Percentiles rank a stretch among this genome's conserved stretches.
Conservation (phyloP, 2,797 vertebrate genomes). For the Staurois parvus region DNA sequence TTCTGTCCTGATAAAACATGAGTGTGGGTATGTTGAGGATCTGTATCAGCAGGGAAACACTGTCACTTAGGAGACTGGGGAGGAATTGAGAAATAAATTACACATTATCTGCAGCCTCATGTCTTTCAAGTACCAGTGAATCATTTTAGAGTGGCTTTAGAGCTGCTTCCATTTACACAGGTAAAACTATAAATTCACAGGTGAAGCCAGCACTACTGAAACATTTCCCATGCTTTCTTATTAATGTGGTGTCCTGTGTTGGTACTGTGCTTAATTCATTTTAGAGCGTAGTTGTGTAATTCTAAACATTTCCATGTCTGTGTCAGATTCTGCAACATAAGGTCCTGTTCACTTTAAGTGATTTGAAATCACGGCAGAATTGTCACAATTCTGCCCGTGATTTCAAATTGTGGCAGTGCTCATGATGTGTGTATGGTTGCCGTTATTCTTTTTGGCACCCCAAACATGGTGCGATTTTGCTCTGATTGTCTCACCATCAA, state of each 20-base stretch:
- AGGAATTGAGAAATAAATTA: slow-evolving; percentile 42
- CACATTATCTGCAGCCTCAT: slow-evolving; percentile 39
- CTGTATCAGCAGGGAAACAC: slow-evolving; percentile 33
- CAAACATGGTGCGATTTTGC: too few species aligned
- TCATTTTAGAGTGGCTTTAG: slow-evolving; percentile 36
- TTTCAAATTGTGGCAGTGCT: too few species aligned
- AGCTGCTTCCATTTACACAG: slow-evolving; percentile 35
- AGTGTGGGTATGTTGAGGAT: slow-evolving; percentile 16
- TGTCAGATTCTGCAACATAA: too few species aligned
- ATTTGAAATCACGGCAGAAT: too few species aligned
- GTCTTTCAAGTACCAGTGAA: slow-evolving; percentile 46
- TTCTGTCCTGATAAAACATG: slow-evolving; percentile 6
- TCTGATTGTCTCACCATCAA: too few species aligned
- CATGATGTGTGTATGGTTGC: too few species aligned
- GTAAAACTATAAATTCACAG: slow-evolving; percentile 48
- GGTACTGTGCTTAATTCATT: slow-evolving; percentile 12
- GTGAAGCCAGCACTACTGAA: slow-evolving; percentile 16
- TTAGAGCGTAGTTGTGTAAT: not conserved
- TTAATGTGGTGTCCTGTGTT: not conserved
- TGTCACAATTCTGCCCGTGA: too few species aligned
- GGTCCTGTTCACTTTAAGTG: too few species aligned
- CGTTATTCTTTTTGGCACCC: too few species aligned
- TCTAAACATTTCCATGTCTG: too few species aligned
- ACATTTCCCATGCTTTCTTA: slow-evolving; percentile 5
- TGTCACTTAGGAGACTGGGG: slow-evolving; percentile 36